These are phyloP conservation scores for Chloropsis cyanopogon DNA, from an alignment of 2,113 vertebrate species.

Conservation along the genomic window DNA sequence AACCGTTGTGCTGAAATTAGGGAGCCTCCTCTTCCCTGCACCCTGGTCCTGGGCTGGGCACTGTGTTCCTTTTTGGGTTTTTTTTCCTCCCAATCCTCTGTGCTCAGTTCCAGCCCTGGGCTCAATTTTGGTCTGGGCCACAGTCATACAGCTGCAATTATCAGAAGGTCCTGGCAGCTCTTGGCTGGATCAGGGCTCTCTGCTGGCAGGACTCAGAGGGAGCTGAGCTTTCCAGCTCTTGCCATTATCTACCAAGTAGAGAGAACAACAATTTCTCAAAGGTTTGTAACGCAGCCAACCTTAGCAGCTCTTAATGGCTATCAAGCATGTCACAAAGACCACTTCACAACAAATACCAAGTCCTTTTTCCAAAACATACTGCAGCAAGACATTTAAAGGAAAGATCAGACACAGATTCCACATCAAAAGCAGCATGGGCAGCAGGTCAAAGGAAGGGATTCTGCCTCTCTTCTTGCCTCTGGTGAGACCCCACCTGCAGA, in stretches of 20 bases:
- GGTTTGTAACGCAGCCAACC: neutral
- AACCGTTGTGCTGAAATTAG: neutral
- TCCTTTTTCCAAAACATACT: neutral
- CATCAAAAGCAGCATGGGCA: neutral
- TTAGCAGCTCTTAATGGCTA: neutral
- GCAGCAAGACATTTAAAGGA: neutral
- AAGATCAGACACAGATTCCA: neutral
- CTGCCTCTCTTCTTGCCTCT: neutral
- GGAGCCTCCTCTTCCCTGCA: neutral
- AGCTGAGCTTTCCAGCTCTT: neutral
- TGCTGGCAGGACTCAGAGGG: neutral
- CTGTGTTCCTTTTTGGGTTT: fast-evolving
- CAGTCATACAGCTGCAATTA: neutral
- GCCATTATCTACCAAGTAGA: neutral
- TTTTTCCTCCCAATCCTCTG: neutral
- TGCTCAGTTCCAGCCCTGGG: neutral
- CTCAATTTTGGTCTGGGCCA: neutral
- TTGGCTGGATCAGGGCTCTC: neutral
- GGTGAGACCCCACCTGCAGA: neutral
- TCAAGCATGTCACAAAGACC: neutral
- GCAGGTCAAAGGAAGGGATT: neutral
- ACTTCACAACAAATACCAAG: neutral
- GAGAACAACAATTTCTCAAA: neutral
- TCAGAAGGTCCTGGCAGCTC: neutral
- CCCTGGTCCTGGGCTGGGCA: neutral